A percentile compares a stretch with the other conserved stretches of the same genome.
Conservation (phyloP, 2,888 invertebrate genomes). For the Diadromus collaris region DNA sequence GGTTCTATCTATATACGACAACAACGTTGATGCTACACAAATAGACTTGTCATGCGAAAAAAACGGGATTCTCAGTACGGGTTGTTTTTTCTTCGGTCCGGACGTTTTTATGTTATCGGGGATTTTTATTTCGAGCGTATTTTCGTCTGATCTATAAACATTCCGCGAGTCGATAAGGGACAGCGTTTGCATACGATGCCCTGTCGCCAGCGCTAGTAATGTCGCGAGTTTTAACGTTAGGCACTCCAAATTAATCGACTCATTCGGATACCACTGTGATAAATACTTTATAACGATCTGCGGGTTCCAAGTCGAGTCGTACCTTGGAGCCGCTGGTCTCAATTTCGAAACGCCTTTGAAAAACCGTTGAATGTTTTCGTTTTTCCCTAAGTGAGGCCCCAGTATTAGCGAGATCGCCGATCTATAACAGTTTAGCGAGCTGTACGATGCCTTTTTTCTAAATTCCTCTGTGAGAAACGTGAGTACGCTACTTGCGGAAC, state of each 20-base stretch:
- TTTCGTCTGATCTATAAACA: background rate
- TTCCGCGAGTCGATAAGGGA: background rate
- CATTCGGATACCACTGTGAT: background rate
- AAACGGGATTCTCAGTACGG: background rate
- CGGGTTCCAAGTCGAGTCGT: background rate
- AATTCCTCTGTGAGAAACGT: conserved; percentile 6
- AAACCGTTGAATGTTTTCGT: background rate
- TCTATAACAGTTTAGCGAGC: background rate
- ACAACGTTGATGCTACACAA: conserved; percentile 36
- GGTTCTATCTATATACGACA: conserved; percentile 32
- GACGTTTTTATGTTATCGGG: background rate
- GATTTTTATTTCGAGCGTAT: background rate
- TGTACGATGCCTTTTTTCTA: background rate
- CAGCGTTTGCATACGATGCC: conserved; percentile 41
- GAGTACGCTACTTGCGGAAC: background rate
- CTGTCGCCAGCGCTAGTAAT: conserved; percentile 29
- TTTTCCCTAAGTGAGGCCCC: background rate
- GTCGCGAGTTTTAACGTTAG: conserved; percentile 22
- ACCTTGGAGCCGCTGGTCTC: background rate
- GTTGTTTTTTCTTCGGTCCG: background rate
- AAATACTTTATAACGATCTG: background rate
- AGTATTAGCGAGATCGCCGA: background rate
- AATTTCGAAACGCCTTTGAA: background rate
- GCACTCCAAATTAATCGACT: background rate
- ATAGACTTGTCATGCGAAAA: background rate